phyloP scores from a whole-genome alignment of 2,888 invertebrate genomes.

The Cheilosia impressa region DNA sequence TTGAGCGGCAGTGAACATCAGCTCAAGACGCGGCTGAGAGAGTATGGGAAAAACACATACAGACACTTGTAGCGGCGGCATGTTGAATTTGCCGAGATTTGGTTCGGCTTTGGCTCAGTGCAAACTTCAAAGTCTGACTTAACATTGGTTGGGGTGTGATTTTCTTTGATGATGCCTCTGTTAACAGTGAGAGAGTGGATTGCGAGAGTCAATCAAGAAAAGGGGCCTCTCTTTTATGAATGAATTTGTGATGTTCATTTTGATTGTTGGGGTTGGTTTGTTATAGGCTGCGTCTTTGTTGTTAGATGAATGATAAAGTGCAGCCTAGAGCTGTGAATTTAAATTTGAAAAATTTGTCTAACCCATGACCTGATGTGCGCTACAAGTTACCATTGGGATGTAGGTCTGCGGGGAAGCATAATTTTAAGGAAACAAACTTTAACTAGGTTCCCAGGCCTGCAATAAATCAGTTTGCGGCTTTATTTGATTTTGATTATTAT shows the following conservation, averaged over 20 bases:
- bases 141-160: slow-evolving; percentile 37
- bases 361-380: no score
- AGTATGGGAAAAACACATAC: neutral
- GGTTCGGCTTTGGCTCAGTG: neutral
- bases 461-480: no score
- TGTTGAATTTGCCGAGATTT: slow-evolving; percentile 25
- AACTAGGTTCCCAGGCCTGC: no score
- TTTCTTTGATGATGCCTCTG: slow-evolving; percentile 30
- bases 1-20: slow-evolving; percentile 43
- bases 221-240: slow-evolving; percentile 14
- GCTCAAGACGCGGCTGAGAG: slow-evolving; percentile 36
- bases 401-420: no score
- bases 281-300: neutral
- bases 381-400: no score
- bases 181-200: slow-evolving; percentile 36
- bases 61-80: slow-evolving; percentile 14
- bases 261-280: slow-evolving; percentile 35
- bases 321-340: neutral
- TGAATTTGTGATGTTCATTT: slow-evolving; percentile 57
- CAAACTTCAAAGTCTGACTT: slow-evolving; percentile 11
- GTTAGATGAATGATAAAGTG: neutral
- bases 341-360: neutral
- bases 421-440: no score
- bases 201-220: slow-evolving; percentile 28
- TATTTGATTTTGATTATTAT: no score